phyloP scores from a whole-genome alignment of 1,140 invertebrate genomes.

The Colletes gigas region DNA sequence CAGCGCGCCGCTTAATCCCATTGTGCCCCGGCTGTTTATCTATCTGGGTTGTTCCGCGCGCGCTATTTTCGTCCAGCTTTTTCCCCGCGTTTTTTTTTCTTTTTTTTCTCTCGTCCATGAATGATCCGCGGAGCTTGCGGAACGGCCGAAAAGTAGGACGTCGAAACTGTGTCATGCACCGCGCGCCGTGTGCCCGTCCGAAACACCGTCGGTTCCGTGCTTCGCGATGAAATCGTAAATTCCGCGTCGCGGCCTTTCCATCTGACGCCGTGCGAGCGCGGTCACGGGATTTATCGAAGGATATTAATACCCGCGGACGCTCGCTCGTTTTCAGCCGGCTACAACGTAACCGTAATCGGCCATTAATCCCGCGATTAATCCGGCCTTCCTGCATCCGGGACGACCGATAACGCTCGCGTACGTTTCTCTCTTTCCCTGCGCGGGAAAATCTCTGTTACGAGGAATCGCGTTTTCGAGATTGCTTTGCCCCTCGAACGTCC shows the following conservation, averaged over 20 bases:
- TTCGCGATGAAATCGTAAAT: conserved; percentile 8
- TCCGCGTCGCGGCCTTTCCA: not conserved
- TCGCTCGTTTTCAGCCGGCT: not conserved
- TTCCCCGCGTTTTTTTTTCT: not conserved
- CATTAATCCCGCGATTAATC: not conserved
- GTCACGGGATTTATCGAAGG: not conserved
- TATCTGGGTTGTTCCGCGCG: conserved; percentile 43
- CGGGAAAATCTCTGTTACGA: not conserved
- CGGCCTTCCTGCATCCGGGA: not conserved
- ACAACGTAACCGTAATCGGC: not conserved
- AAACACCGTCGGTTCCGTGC: conserved; percentile 19
- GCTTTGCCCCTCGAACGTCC: no score
- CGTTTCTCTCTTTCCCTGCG: not conserved
- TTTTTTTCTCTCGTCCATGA: conserved; percentile 27
- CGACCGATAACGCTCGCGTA: not conserved
- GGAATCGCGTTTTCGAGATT: no score
- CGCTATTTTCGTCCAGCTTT: conserved; percentile 29
- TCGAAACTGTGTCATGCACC: conserved; percentile 32
- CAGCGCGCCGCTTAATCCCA: conserved; percentile 19
- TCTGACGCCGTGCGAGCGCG: not conserved
- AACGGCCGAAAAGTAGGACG: conserved; percentile 37
- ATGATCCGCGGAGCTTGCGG: conserved; percentile 43
- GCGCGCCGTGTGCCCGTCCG: not conserved
- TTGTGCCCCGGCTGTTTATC: conserved; percentile 36
- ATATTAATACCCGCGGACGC: not conserved